These are phyloP conservation scores for Papilio machaon DNA, from an alignment of 1,140 invertebrate species.

Conservation along the genomic window DNA sequence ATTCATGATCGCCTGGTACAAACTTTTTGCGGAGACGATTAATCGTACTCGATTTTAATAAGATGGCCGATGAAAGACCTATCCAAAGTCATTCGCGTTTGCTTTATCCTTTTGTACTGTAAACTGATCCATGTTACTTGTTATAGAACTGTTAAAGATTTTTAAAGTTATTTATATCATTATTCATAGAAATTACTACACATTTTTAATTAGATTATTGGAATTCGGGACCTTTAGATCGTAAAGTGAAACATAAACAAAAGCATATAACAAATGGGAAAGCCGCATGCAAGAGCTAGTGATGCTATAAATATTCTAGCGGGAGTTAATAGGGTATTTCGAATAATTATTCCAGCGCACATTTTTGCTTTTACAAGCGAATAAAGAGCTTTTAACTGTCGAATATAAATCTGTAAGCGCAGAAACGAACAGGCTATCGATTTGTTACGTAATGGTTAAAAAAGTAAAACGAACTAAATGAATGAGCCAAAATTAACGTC, in stretches of 20 bases:
- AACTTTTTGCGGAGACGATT: constrained; percentile 57
- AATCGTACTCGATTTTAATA: constrained; percentile 50
- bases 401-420: constrained; percentile 31
- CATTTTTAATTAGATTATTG: constrained; percentile 35
- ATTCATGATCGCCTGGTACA: constrained; percentile 51
- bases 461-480: constrained; percentile 22
- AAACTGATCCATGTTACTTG: neutral
- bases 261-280: neutral
- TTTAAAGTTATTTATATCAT: too few species aligned
- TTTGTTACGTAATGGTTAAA: constrained; percentile 27
- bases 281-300: constrained; percentile 20
- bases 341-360: constrained; percentile 30
- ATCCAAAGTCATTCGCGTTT: constrained; percentile 41
- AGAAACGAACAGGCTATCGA: constrained; percentile 26
- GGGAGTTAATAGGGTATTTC: constrained; percentile 33
- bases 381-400: constrained; percentile 35
- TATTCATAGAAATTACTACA: neutral
- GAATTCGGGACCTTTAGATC: neutral
- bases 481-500: constrained; percentile 15
- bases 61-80: constrained; percentile 40
- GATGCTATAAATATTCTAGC: constrained; percentile 26
- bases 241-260: constrained; percentile 14
- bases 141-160: neutral
- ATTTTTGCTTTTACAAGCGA: constrained; percentile 35
- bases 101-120: neutral